Percentiles rank a stretch among this genome's conserved stretches.
These are phyloP conservation scores for Phalacrocorax pelagicus DNA, from an alignment of 2,113 vertebrate genomes.

Conservation along the genomic window DNA sequence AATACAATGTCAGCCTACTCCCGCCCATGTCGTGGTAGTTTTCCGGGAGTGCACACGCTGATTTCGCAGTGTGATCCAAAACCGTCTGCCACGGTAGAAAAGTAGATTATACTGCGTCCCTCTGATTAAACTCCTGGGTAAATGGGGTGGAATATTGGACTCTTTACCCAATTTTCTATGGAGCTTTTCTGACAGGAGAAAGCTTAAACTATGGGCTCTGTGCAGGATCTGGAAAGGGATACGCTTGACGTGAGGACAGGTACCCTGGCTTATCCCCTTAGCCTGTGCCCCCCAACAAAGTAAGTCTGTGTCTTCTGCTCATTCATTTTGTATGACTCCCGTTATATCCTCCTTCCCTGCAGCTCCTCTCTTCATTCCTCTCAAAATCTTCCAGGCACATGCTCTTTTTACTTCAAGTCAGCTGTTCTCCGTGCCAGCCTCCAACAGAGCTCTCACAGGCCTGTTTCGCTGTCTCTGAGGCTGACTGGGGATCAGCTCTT, in stretches of 20 bases:
- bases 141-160: neutral
- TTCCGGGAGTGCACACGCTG: neutral
- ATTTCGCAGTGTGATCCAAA: neutral
- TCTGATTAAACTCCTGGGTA: neutral
- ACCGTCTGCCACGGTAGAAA: neutral
- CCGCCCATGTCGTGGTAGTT: neutral
- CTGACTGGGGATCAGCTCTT: neutral
- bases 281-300: neutral
- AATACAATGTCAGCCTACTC: neutral
- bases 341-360: neutral
- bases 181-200: neutral
- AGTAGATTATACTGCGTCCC: neutral
- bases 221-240: neutral
- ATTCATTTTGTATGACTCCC: neutral
- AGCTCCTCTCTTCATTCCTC: neutral
- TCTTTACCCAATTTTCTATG: neutral
- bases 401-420: neutral
- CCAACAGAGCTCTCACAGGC: neutral
- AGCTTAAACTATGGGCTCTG: neutral
- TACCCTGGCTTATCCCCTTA: neutral
- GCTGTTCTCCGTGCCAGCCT: neutral
- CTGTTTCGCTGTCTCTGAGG: neutral
- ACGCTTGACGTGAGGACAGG: neutral
- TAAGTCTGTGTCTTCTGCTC: neutral
- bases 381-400: neutral